Conservation (phyloP, 2,797 vertebrate genomes). For the Rhinophrynus dorsalis region DNA sequence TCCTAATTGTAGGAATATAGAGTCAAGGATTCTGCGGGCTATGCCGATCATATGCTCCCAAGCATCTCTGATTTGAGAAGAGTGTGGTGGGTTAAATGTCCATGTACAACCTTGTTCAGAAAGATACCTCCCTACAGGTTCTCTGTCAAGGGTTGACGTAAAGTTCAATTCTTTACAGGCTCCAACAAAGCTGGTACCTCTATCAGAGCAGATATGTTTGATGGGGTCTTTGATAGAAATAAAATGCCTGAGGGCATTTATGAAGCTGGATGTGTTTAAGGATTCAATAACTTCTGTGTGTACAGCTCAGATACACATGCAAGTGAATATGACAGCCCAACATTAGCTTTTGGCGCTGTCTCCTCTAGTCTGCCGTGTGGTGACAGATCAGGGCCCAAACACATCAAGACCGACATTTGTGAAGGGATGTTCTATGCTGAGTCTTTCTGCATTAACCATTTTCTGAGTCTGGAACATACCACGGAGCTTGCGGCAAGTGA, state of each 20-base stretch:
- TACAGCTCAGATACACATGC: constrained; percentile 1
- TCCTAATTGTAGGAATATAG: too few species aligned
- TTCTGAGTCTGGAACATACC: background rate
- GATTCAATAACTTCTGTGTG: background rate
- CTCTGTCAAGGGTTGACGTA: background rate
- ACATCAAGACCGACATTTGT: background rate
- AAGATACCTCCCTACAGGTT: too few species aligned
- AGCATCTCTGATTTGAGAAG: too few species aligned
- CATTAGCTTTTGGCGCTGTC: background rate
- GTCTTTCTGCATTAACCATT: background rate
- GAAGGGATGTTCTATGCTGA: background rate
- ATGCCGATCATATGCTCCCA: too few species aligned
- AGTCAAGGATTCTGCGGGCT: too few species aligned
- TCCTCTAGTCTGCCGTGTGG: background rate
- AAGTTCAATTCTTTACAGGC: background rate
- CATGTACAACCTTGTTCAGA: too few species aligned
- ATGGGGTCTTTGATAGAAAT: too few species aligned
- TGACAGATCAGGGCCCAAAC: background rate
- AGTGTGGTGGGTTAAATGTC: too few species aligned
- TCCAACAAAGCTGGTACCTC: background rate
- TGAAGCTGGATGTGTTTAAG: background rate
- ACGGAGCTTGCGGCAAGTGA: background rate
- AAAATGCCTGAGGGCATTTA: too few species aligned
- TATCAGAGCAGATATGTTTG: background rate
- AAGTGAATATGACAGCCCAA: background rate